Percentiles rank a stretch among this genome's conserved stretches.
phyloP scores from a whole-genome alignment of 2,113 vertebrate species.

The Haemorhous mexicanus region DNA sequence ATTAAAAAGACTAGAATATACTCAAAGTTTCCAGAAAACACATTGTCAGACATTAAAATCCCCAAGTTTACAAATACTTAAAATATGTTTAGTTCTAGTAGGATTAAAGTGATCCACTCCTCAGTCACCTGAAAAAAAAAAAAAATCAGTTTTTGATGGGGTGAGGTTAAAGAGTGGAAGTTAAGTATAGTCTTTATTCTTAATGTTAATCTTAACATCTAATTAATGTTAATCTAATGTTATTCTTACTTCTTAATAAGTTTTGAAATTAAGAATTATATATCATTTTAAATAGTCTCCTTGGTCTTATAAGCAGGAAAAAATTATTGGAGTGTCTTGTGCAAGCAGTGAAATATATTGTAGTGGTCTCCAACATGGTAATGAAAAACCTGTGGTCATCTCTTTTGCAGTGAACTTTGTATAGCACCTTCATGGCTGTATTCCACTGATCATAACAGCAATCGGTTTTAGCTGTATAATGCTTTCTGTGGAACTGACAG shows the following conservation, averaged over 20 bases:
- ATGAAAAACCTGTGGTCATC: not conserved
- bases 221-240: not conserved
- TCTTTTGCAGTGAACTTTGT: not conserved
- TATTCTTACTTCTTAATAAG: not conserved
- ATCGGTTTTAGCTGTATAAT: fast-evolving
- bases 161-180: not conserved
- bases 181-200: not conserved
- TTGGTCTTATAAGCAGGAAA: not conserved
- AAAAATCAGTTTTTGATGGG: not conserved
- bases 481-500: not conserved
- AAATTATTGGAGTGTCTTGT: not conserved
- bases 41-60: not conserved
- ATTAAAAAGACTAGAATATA: not conserved
- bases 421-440: not conserved
- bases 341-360: not conserved
- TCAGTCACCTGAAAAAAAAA: not conserved
- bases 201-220: not conserved
- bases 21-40: not conserved
- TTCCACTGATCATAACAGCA: not conserved
- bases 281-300: not conserved
- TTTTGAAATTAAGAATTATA: not conserved
- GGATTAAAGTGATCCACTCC: not conserved
- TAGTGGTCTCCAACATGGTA: not conserved
- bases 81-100: not conserved
- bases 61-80: not conserved